phyloP scores from a whole-genome alignment of 2,888 invertebrate genomes.

The Notodonta ziczac region DNA sequence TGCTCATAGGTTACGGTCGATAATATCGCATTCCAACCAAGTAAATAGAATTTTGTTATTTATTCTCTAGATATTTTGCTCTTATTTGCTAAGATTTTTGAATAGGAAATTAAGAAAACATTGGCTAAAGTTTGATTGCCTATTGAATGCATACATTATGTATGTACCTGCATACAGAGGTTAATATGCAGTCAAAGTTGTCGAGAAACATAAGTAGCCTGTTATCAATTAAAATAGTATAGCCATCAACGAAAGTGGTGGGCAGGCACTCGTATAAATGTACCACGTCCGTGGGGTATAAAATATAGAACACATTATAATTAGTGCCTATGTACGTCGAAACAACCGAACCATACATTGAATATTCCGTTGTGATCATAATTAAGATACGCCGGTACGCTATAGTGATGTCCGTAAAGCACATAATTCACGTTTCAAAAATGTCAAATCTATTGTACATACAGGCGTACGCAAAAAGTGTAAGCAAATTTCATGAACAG shows the following conservation, averaged over 20 bases:
- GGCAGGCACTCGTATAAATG: conserved; percentile 17
- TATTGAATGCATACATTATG: no score
- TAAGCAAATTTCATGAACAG: not conserved
- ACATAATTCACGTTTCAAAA: not conserved
- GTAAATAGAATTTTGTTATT: not conserved
- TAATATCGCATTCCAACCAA: conserved; percentile 35
- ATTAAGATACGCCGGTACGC: conserved; percentile 23
- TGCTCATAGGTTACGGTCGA: conserved; percentile 51
- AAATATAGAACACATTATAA: conserved; percentile 24
- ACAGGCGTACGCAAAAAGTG: not conserved
- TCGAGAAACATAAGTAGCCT: no score
- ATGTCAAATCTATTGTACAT: not conserved
- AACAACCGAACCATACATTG: conserved; percentile 17
- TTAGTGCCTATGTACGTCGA: conserved; percentile 17
- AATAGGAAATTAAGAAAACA: no score
- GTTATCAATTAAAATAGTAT: no score
- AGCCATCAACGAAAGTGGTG: conserved; percentile 21
- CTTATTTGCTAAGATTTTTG: no score
- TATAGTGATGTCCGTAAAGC: conserved; percentile 10
- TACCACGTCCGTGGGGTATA: conserved; percentile 27
- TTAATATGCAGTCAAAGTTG: no score
- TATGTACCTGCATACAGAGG: no score
- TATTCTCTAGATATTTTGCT: not conserved
- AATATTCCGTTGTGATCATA: conserved; percentile 17
- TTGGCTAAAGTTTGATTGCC: no score